A percentile compares a stretch with the other conserved stretches of the same genome.
These are phyloP conservation scores for Drosophila oshimai DNA, from an alignment of 1,140 invertebrate species.

Conservation along the genomic window DNA sequence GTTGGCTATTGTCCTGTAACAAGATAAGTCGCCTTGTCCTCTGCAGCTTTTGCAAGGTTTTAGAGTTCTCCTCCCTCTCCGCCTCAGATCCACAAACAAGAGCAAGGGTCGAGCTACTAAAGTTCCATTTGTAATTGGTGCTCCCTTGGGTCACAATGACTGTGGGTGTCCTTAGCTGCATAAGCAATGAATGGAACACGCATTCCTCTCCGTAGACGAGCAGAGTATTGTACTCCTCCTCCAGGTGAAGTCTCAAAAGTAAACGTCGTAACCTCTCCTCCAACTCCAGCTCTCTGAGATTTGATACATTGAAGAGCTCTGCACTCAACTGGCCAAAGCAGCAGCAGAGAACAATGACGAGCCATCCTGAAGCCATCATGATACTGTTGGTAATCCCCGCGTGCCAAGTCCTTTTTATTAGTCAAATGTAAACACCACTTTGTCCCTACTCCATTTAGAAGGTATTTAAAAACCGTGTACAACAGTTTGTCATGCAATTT, in stretches of 20 bases:
- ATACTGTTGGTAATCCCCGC: constrained; percentile 21
- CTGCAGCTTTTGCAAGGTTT: constrained; percentile 33
- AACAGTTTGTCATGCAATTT: constrained; percentile 18
- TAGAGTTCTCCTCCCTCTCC: constrained; percentile 22
- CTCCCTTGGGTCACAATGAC: constrained; percentile 26
- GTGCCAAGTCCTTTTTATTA: not conserved
- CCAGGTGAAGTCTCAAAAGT: constrained; percentile 11
- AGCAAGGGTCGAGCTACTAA: constrained; percentile 25
- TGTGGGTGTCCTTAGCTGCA: not conserved
- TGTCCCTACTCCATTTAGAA: not conserved
- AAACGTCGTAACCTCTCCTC: constrained; percentile 12
- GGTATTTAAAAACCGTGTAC: not conserved
- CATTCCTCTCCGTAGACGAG: constrained; percentile 40
- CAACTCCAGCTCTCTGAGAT: not conserved
- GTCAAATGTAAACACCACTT: not conserved
- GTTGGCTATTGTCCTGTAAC: not conserved
- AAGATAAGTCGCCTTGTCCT: constrained; percentile 21
- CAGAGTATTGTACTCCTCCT: constrained; percentile 35
- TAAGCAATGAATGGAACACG: constrained; percentile 35
- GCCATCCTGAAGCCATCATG: constrained; percentile 17
- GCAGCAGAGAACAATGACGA: constrained; percentile 1
- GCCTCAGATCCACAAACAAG: constrained; percentile 18
- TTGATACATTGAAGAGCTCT: not conserved
- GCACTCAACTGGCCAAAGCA: constrained; percentile 1
- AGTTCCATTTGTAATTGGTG: constrained; percentile 38